These are phyloP conservation scores for Ondatra zibethicus DNA, from an alignment of 2,113 vertebrate genomes.

Conservation along the genomic window DNA sequence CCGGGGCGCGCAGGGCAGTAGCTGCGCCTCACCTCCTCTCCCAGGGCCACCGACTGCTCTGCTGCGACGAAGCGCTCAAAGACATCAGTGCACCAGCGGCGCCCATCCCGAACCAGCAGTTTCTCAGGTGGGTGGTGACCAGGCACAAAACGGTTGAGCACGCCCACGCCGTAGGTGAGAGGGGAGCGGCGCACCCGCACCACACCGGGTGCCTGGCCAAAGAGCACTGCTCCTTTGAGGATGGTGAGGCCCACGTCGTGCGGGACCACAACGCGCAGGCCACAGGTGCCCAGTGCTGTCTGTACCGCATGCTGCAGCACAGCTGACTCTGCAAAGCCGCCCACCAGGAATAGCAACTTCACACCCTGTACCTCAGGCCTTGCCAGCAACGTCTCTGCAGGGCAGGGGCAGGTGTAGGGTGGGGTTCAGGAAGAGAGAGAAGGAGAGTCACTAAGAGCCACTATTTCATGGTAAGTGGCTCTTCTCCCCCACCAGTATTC, in stretches of 20 bases:
- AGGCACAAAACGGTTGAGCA: conserved; percentile 95
- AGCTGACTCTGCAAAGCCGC: conserved; percentile 95
- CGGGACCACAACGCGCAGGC: conserved; percentile 93
- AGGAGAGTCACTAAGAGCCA: background rate
- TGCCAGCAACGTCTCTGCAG: conserved; percentile 90
- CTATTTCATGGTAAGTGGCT: background rate
- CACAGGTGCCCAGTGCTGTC: conserved; percentile 87
- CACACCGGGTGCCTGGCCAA: conserved; percentile 95
- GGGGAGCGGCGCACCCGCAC: conserved; percentile 95
- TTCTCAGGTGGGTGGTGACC: conserved; percentile 94
- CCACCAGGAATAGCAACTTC: conserved; percentile 97
- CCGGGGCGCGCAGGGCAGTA: conserved; percentile 95
- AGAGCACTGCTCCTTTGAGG: conserved; percentile 97
- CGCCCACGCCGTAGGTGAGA: conserved; percentile 95
- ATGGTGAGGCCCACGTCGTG: conserved; percentile 97
- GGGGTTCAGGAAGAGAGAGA: background rate
- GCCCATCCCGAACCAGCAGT: conserved; percentile 95
- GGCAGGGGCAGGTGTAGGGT: background rate
- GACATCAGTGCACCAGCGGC: conserved; percentile 98
- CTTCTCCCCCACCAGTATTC: background rate
- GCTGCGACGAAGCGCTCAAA: conserved; percentile 95
- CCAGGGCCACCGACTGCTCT: conserved; percentile 96
- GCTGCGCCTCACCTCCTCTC: conserved; percentile 94
- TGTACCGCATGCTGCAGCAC: conserved; percentile 95
- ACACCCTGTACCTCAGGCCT: conserved; percentile 92